These are phyloP conservation scores for Nothoprocta perdicaria DNA, from an alignment of 2,113 vertebrate species.

Conservation along the genomic window DNA sequence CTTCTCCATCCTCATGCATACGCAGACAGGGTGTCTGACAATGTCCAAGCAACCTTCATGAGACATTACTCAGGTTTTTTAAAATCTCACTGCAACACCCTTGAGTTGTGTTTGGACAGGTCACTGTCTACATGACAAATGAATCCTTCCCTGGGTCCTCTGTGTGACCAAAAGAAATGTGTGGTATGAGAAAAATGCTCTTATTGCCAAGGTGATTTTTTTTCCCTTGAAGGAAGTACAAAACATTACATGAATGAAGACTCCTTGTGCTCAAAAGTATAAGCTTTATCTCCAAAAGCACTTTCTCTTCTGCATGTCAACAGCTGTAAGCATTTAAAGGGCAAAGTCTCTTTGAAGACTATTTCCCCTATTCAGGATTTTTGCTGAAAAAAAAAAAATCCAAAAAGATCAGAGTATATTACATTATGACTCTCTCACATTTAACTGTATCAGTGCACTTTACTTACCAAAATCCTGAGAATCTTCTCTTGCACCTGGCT, in stretches of 20 bases:
- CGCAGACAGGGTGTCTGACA: not conserved
- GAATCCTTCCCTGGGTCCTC: not conserved
- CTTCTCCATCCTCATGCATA: not conserved
- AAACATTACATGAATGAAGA: not conserved
- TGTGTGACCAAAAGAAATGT: not conserved
- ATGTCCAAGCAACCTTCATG: not conserved
- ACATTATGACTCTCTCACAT: not conserved
- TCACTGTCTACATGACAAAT: not conserved
- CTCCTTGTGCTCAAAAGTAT: not conserved
- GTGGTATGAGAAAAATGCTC: not conserved
- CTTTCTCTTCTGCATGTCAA: not conserved
- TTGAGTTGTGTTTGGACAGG: not conserved
- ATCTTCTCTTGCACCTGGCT: slow-evolving; percentile 64
- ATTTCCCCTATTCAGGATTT: not conserved
- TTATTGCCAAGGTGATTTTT: not conserved
- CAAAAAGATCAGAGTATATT: not conserved
- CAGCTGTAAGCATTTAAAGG: not conserved
- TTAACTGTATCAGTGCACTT: not conserved
- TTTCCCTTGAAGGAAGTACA: not conserved
- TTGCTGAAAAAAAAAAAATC: not conserved
- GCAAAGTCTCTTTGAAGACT: not conserved
- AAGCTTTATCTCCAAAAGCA: not conserved
- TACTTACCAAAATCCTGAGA: slow-evolving; percentile 68
- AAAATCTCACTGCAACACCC: not conserved
- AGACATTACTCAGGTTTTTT: not conserved